These are phyloP conservation scores for Exephanes ischioxanthus DNA, from an alignment of 2,888 invertebrate species.

Conservation along the genomic window DNA sequence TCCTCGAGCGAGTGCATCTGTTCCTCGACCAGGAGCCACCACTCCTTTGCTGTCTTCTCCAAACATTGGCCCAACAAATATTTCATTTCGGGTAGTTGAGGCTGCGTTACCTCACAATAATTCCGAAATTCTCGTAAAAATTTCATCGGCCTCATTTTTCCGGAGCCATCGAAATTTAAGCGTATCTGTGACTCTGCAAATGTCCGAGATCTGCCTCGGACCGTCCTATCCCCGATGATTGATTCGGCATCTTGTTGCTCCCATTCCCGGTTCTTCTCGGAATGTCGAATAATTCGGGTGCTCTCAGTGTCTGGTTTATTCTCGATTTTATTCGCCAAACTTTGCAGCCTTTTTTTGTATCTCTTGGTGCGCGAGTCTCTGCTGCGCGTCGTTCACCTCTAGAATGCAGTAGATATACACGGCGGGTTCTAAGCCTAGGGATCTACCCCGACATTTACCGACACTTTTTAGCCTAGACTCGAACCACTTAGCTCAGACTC, in stretches of 20 bases:
- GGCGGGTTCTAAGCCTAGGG: too few relatives aligned
- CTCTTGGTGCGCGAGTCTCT: too few relatives aligned
- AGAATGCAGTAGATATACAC: too few relatives aligned
- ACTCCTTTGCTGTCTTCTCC: conserved; percentile 6
- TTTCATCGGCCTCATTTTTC: background rate
- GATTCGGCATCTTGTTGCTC: background rate
- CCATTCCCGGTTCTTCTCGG: background rate
- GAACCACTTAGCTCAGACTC: too few relatives aligned
- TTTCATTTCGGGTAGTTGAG: background rate
- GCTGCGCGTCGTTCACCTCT: too few relatives aligned
- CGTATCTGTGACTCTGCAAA: background rate
- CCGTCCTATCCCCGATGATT: background rate
- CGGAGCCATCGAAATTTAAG: background rate
- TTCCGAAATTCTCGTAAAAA: background rate
- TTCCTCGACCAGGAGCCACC: background rate
- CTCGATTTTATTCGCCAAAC: too few relatives aligned
- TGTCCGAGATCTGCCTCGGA: background rate
- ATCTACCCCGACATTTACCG: too few relatives aligned
- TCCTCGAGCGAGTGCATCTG: background rate
- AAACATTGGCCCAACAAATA: conserved; percentile 2
- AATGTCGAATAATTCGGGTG: background rate
- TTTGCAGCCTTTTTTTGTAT: too few relatives aligned
- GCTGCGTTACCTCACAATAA: conserved; percentile 8
- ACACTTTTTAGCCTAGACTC: too few relatives aligned
- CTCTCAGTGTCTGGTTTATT: background rate